Evolutionary conservation across 2,797 vertebrate genomes (phyloP), one percentile per base, ranked within the genome.

Genomic region (Acanthis flammea): DNA sequence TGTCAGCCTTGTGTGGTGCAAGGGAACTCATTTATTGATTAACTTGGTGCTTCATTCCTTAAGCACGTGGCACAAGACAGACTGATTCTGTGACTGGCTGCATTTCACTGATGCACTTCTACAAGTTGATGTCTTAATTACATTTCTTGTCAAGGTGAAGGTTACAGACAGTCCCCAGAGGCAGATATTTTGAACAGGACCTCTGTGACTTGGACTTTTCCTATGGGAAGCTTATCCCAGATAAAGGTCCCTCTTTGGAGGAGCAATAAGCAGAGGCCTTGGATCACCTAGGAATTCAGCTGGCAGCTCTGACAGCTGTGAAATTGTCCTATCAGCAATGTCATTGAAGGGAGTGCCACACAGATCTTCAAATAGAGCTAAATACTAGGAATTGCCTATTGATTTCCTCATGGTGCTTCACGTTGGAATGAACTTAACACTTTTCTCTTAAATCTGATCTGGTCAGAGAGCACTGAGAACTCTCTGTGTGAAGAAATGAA

Each of bases 241-340:
- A 37, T 19, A 17, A 73, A 53, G 6, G 58, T 63, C 17, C 39
- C 39, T 51, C 28, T 62, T 90, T 62, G 79, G 33, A 86, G 28
- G 10, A 74, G 12, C 70, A 92, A 30, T 30, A 31, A 75, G 39
- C 24, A 68, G 65, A 65, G 24, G 50, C 62, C 7, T 7, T 61
- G 61, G 68, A 75, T 93, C 62, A 72, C 58, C 53, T 44, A 62
- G 28, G 61, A 65, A 65, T 77, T 84, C 54, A 88, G 35, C 45
- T 72, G 74, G 77, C 81, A 92, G 42, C 63, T 87, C 74, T 91
- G 87, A 76, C 87, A 85, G 67, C 60, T 90, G 75, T 87, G 85
- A 92, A 92, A 88, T 60, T 92, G 78, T 87, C 78, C 63, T 55
- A 62, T 82, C 72, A 63, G 67, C 82, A 71, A 16, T 85, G 78